A percentile compares a stretch with the other conserved stretches of the same genome.
These are phyloP conservation scores for Galleria mellonella DNA, from an alignment of 1,140 invertebrate genomes.

Conservation along the genomic window DNA sequence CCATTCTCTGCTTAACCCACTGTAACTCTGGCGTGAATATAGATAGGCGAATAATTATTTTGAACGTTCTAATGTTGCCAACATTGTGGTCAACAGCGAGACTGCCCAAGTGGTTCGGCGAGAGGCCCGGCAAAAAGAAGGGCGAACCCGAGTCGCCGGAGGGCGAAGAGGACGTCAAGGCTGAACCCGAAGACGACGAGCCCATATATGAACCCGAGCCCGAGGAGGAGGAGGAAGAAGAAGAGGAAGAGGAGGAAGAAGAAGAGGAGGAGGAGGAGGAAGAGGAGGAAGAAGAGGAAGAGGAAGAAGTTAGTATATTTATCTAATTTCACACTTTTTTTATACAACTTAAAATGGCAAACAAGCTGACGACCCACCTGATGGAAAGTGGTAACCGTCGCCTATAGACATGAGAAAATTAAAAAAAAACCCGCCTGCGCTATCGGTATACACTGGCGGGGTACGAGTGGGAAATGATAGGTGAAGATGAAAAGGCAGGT, in stretches of 20 bases:
- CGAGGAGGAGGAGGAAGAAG: constrained; percentile 76
- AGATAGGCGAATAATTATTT: background rate
- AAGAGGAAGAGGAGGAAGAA: constrained; percentile 82
- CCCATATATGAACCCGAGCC: constrained; percentile 83
- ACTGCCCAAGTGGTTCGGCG: constrained; percentile 95
- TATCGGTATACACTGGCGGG: no score
- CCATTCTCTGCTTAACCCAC: no score
- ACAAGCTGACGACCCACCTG: no score
- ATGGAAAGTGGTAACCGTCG: no score
- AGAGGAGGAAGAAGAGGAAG: constrained; percentile 56
- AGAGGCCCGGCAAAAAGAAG: constrained; percentile 92
- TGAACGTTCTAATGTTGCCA: background rate
- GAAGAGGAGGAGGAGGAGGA: constrained; percentile 81
- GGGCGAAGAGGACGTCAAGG: constrained; percentile 90
- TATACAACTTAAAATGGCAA: no score
- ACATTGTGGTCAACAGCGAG: constrained; percentile 77
- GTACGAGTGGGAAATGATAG: no score
- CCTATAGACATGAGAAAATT: no score
- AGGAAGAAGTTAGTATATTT: constrained; percentile 56
- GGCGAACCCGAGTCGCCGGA: constrained; percentile 91
- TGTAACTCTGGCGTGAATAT: no score
- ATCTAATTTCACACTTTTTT: no score
- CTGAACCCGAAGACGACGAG: constrained; percentile 81
- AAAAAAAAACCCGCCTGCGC: no score
- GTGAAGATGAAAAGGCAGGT: no score